Conservation (phyloP, 2,888 invertebrate species). For the Cataglyphis livida region DNA sequence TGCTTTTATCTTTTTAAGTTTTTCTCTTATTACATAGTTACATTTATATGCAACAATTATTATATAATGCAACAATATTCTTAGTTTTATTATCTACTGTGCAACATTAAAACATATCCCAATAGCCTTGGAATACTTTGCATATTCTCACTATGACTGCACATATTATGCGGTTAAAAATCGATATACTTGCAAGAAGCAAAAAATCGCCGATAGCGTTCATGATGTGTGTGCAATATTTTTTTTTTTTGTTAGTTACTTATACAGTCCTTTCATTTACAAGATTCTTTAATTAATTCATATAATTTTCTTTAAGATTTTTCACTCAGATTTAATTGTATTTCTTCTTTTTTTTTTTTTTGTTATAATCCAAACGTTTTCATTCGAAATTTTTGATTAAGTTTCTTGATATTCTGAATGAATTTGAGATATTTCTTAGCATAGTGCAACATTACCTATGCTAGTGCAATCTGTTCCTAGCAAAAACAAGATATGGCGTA, state of each 20-base stretch:
- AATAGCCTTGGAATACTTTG: not conserved
- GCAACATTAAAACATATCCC: not conserved
- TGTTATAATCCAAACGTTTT: not conserved
- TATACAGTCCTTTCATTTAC: not conserved
- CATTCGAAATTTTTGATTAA: not conserved
- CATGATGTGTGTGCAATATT: not conserved
- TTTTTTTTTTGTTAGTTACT: not conserved
- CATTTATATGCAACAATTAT: not conserved
- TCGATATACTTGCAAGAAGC: not conserved
- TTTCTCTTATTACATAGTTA: not conserved
- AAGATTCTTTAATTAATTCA: not conserved
- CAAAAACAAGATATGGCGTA: slow-evolving; percentile 29
- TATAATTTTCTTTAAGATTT: not conserved
- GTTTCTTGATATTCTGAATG: not conserved
- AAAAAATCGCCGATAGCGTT: not conserved
- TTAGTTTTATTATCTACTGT: not conserved
- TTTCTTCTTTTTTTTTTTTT: not conserved
- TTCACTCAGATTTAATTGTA: not conserved
- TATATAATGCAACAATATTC: not conserved
- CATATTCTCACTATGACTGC: not conserved
- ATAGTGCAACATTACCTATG: not conserved
- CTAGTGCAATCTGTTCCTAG: not conserved
- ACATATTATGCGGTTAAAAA: slow-evolving; percentile 4
- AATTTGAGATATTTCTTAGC: not conserved
- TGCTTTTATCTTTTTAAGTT: not conserved